Evolutionary conservation across 2,113 vertebrate genomes (phyloP).

Genomic region (Xiphophorus hellerii): DNA sequence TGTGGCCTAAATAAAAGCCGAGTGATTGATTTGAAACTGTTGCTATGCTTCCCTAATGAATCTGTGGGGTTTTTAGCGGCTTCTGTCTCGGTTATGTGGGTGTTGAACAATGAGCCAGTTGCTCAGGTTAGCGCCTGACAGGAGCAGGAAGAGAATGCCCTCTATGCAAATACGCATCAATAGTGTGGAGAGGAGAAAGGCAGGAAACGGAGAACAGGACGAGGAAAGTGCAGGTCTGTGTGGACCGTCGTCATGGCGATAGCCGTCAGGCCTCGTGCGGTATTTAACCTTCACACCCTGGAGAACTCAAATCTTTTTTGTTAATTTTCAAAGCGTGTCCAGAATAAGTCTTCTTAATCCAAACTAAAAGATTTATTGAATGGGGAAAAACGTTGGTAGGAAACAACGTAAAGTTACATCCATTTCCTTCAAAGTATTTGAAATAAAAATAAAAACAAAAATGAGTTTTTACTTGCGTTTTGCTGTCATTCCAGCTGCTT

Average conservation of each 20-base stretch:
- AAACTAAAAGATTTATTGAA: neutral
- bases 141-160: slow-evolving; percentile 21
- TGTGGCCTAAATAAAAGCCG: slow-evolving; percentile 18
- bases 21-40: slow-evolving; percentile 28
- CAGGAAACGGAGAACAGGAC: slow-evolving; percentile 13
- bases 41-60: slow-evolving; percentile 14
- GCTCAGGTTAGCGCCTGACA: slow-evolving; percentile 11
- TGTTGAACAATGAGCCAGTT: slow-evolving; percentile 1
- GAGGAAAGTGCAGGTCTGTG: slow-evolving; percentile 26
- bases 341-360: neutral
- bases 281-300: slow-evolving; percentile 56
- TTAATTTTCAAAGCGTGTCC: slow-evolving; percentile 4
- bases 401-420: neutral
- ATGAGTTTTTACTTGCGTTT: neutral
- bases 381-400: neutral
- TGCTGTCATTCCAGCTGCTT: neutral
- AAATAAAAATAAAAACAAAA: neutral
- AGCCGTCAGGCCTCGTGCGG: slow-evolving; percentile 58
- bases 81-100: slow-evolving; percentile 22
- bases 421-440: neutral
- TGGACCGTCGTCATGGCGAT: slow-evolving; percentile 65
- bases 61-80: slow-evolving; percentile 17
- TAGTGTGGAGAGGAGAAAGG: slow-evolving; percentile 19
- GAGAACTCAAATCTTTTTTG: slow-evolving; percentile 27
- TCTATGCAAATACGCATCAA: slow-evolving; percentile 38